phyloP scores from a whole-genome alignment of 2,113 vertebrate genomes.

The Phalacrocorax pelagicus region DNA sequence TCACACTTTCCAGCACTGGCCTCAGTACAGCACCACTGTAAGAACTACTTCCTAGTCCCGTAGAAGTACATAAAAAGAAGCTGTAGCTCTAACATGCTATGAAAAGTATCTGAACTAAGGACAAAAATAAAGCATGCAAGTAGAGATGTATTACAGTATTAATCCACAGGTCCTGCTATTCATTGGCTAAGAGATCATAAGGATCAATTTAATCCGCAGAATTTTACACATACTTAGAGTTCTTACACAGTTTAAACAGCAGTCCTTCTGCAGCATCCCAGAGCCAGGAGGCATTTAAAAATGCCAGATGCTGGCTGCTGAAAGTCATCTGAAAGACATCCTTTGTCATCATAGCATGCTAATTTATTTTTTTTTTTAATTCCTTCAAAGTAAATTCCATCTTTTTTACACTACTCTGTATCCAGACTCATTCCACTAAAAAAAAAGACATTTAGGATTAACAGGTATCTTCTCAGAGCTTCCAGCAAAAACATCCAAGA shows the following conservation, averaged over 20 bases:
- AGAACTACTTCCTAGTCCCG: neutral
- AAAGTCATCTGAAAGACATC: neutral
- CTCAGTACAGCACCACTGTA: neutral
- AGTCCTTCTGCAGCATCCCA: neutral
- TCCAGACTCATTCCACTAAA: neutral
- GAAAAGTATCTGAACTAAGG: neutral
- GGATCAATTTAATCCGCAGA: conserved; percentile 37
- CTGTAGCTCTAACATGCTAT: neutral
- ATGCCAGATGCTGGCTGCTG: neutral
- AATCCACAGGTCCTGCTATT: neutral
- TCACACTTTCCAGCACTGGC: neutral
- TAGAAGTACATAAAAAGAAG: neutral
- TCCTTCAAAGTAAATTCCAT: neutral
- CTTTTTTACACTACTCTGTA: neutral
- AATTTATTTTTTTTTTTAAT: neutral
- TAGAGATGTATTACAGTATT: neutral
- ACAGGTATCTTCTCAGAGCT: neutral
- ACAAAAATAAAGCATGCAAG: neutral
- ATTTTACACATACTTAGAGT: conserved; percentile 28
- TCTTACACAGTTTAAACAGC: neutral
- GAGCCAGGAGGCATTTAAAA: neutral
- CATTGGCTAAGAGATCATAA: neutral
- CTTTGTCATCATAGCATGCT: neutral
- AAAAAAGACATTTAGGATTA: neutral
- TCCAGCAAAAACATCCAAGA: neutral